Evolutionary conservation across 30 jellyfish, hydroid and myxozoan species (phyloP).

Genomic region (Turritopsis rubra): DNA sequence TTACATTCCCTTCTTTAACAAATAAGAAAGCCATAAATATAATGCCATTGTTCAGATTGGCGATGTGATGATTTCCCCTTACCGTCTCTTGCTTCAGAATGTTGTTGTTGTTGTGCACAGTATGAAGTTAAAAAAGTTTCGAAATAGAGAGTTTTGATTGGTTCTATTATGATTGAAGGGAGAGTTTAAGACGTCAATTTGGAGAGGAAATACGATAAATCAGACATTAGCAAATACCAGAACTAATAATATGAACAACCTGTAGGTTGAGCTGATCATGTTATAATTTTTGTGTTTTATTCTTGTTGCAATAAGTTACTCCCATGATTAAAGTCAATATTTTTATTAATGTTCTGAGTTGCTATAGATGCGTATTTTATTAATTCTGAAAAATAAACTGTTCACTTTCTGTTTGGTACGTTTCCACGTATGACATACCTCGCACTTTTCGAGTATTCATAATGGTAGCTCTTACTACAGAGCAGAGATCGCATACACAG

Average conservation of each 20-base stretch:
- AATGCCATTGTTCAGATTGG: neutral
- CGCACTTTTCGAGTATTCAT: neutral
- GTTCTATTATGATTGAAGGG: neutral
- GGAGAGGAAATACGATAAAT: neutral
- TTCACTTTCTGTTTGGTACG: neutral
- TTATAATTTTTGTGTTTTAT: neutral
- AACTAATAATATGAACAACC: too few species aligned
- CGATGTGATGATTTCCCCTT: constrained; percentile 18
- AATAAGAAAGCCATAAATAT: neutral
- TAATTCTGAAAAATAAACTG: neutral
- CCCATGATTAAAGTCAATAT: neutral
- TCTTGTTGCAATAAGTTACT: neutral
- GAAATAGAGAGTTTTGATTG: neutral
- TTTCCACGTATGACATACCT: neutral
- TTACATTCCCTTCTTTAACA: neutral
- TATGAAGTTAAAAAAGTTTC: neutral
- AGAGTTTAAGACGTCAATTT: neutral
- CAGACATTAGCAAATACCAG: neutral
- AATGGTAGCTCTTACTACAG: neutral
- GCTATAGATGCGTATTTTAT: neutral
- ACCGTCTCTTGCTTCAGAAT: constrained; percentile 10
- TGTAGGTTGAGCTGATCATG: neutral
- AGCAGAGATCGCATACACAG: neutral
- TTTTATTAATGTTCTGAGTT: neutral
- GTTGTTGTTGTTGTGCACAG: constrained; percentile 22